Percentiles rank a stretch among this genome's conserved stretches.
phyloP scores from a whole-genome alignment of 2,888 invertebrate genomes.

The Troides helena region DNA sequence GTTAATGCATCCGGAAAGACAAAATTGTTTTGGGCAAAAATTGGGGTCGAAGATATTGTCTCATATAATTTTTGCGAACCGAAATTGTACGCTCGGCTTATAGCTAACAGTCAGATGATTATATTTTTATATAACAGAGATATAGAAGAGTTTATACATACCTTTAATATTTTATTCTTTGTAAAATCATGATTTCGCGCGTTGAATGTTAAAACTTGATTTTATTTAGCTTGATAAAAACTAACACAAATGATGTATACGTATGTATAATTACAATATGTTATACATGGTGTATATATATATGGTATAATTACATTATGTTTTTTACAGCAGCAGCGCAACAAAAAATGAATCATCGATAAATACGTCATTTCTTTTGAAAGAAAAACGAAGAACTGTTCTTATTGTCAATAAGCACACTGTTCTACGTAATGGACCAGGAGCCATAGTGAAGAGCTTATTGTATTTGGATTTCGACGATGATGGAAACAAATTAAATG shows the following conservation, averaged over 20 bases:
- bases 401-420: conserved; percentile 41
- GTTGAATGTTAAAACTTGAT: too few relatives aligned
- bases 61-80: conserved; percentile 3
- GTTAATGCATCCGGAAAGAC: conserved; percentile 5
- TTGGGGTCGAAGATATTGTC: conserved; percentile 13
- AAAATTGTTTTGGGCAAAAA: conserved; percentile 13
- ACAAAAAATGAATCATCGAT: neutral
- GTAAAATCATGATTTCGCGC: too few relatives aligned
- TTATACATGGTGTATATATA: too few relatives aligned
- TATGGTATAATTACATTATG: neutral
- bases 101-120: neutral
- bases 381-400: conserved; percentile 35
- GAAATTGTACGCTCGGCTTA: neutral
- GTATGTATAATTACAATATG: too few relatives aligned
- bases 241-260: too few relatives aligned
- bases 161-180: too few relatives aligned
- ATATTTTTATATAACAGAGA: neutral
- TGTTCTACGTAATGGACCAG: conserved; percentile 18
- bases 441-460: conserved; percentile 36
- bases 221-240: too few relatives aligned
- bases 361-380: conserved; percentile 18
- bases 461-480: conserved; percentile 50
- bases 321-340: neutral
- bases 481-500: conserved; percentile 38
- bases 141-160: too few relatives aligned